Conservation (phyloP, 2,888 invertebrate species). For the Timandra comae region DNA sequence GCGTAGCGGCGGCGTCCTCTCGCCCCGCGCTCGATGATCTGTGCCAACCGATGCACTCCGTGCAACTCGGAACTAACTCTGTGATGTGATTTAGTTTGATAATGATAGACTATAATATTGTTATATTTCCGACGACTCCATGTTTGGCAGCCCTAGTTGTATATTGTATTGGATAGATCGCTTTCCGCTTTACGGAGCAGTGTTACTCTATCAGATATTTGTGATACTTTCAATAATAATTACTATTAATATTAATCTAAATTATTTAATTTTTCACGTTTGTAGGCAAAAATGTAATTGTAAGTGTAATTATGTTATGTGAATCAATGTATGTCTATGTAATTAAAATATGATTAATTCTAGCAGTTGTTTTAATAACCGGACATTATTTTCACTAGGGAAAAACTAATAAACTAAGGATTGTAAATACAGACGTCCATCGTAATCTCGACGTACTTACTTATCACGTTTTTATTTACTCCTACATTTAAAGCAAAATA, state of each 20-base stretch:
- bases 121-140: slow-evolving; percentile 17
- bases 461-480: no score
- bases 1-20: slow-evolving; percentile 8
- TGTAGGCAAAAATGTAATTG: slow-evolving; percentile 59
- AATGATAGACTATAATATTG: slow-evolving; percentile 20
- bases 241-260: slow-evolving; percentile 71
- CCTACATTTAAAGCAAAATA: no score
- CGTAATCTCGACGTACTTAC: background rate
- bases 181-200: slow-evolving; percentile 65
- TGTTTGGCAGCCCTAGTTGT: slow-evolving; percentile 30
- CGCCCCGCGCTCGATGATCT: slow-evolving; percentile 22
- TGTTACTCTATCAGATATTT: slow-evolving; percentile 70
- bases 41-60: slow-evolving; percentile 26
- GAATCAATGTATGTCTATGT: slow-evolving; percentile 55
- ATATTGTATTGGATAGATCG: slow-evolving; percentile 45
- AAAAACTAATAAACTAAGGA: background rate
- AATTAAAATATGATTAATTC: slow-evolving; percentile 68
- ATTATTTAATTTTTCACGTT: slow-evolving; percentile 77
- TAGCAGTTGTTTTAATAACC: slow-evolving; percentile 28
- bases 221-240: slow-evolving; percentile 75
- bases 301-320: slow-evolving; percentile 63
- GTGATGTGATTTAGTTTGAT: slow-evolving; percentile 34
- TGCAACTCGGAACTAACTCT: slow-evolving; percentile 28
- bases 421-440: slow-evolving; percentile 5
- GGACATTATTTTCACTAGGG: background rate